These are phyloP conservation scores for Sisor rabdophorus DNA, from an alignment of 2,113 vertebrate genomes.

Conservation along the genomic window DNA sequence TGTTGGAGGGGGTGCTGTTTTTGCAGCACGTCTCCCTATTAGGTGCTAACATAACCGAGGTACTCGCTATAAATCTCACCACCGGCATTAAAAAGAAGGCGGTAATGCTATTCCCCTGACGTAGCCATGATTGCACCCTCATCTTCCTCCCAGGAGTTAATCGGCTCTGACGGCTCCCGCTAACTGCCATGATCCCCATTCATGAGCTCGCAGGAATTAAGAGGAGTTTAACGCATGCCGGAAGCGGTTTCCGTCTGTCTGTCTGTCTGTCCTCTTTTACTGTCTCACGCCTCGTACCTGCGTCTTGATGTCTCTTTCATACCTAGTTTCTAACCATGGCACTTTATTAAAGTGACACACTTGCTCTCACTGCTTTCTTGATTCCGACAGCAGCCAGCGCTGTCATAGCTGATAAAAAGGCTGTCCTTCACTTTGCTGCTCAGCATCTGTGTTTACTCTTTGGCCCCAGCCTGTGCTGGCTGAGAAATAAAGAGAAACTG, in stretches of 20 bases:
- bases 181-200: constrained; percentile 69
- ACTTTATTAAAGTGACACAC: constrained; percentile 80
- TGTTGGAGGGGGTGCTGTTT: background rate
- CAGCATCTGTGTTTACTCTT: constrained; percentile 50
- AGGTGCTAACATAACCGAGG: background rate
- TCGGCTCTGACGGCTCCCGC: constrained; percentile 70
- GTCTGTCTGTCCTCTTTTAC: constrained; percentile 59
- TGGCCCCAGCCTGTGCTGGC: constrained; percentile 41
- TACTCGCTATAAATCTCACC: constrained; percentile 57
- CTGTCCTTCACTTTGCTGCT: constrained; percentile 40
- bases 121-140: constrained; percentile 35
- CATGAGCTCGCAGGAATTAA: constrained; percentile 69
- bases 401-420: constrained; percentile 77
- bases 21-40: background rate
- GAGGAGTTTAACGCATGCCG: constrained; percentile 67
- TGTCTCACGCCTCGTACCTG: constrained; percentile 16
- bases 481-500: constrained; percentile 23
- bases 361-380: constrained; percentile 68
- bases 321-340: constrained; percentile 55
- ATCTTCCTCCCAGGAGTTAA: constrained; percentile 62
- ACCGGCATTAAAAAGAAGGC: constrained; percentile 59
- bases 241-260: constrained; percentile 67
- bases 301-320: constrained; percentile 34
- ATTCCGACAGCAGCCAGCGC: constrained; percentile 69
- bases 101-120: constrained; percentile 73